Percentiles rank a stretch among this genome's conserved stretches.
These are phyloP conservation scores for Alloplasta piceator DNA, from an alignment of 2,888 invertebrate species.

Conservation along the genomic window DNA sequence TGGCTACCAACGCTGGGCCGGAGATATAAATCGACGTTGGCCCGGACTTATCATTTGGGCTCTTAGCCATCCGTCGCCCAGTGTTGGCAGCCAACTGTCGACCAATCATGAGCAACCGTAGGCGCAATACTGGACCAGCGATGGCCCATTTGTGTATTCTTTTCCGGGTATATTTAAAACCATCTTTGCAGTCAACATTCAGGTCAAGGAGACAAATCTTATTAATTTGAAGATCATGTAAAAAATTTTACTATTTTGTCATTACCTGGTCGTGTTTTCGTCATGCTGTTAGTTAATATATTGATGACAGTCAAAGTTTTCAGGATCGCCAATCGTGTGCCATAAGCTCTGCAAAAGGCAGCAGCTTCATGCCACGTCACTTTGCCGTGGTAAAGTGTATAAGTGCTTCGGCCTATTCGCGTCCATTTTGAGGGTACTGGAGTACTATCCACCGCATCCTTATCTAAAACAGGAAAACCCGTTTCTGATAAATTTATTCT, in stretches of 20 bases:
- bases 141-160: too few relatives aligned
- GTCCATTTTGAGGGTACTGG: conserved; percentile 72
- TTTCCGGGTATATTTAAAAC: too few relatives aligned
- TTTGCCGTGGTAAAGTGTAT: conserved; percentile 83
- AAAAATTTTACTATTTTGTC: too few relatives aligned
- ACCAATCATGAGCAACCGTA: too few relatives aligned
- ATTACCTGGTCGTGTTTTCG: conserved; percentile 71
- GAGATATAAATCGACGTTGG: too few relatives aligned
- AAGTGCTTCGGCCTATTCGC: conserved; percentile 78
- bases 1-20: too few relatives aligned
- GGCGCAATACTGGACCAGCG: too few relatives aligned
- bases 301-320: conserved; percentile 82
- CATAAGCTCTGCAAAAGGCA: conserved; percentile 83
- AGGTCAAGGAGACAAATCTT: neutral
- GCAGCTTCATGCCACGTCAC: conserved; percentile 85
- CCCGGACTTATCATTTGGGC: too few relatives aligned
- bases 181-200: too few relatives aligned
- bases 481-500: neutral
- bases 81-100: too few relatives aligned
- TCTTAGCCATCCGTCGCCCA: too few relatives aligned
- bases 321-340: conserved; percentile 84
- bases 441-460: conserved; percentile 60
- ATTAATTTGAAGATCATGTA: neutral
- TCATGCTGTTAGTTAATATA: conserved; percentile 70
- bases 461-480: conserved; percentile 51